A percentile compares a stretch with the other conserved stretches of the same genome.
phyloP scores from a whole-genome alignment of 2,888 invertebrate genomes.

The Caenorhabditis sulstoni region DNA sequence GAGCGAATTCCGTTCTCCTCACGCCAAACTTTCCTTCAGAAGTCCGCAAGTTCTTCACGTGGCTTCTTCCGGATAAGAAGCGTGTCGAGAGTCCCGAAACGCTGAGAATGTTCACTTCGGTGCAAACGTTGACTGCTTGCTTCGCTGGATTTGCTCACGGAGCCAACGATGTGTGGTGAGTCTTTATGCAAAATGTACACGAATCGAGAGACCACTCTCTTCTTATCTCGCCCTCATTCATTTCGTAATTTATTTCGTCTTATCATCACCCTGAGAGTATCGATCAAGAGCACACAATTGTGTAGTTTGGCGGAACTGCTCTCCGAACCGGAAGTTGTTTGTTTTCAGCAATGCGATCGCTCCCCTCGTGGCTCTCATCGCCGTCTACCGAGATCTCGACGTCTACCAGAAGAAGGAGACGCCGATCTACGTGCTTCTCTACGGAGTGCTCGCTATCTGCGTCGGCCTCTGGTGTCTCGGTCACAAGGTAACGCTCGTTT shows the following conservation, averaged over 20 bases:
- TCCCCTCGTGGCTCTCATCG: constrained; percentile 93
- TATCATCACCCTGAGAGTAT: constrained; percentile 15
- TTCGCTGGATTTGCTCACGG: constrained; percentile 99
- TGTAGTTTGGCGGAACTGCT: background rate
- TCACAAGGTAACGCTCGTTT: constrained; percentile 81
- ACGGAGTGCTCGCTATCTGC: constrained; percentile 95
- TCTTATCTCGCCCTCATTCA: constrained; percentile 44
- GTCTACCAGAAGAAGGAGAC: constrained; percentile 88
- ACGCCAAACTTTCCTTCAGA: constrained; percentile 1
- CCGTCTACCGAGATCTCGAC: constrained; percentile 89
- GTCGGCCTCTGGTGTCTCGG: constrained; percentile 96
- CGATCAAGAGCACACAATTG: constrained; percentile 16
- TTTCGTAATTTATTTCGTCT: constrained; percentile 51
- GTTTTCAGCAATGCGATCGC: constrained; percentile 92
- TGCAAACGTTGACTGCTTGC: constrained; percentile 95
- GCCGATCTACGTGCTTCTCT: constrained; percentile 91
- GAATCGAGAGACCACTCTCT: constrained; percentile 10
- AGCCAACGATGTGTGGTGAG: constrained; percentile 95
- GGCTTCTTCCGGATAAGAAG: constrained; percentile 69
- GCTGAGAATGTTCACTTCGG: constrained; percentile 88
- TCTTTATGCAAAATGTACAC: no score
- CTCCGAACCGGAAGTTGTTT: background rate
- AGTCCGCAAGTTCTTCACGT: constrained; percentile 60
- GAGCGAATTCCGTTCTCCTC: background rate
- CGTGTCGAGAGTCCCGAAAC: constrained; percentile 68